Conservation (phyloP, 2,888 invertebrate species). For the Machimus rusticus region DNA sequence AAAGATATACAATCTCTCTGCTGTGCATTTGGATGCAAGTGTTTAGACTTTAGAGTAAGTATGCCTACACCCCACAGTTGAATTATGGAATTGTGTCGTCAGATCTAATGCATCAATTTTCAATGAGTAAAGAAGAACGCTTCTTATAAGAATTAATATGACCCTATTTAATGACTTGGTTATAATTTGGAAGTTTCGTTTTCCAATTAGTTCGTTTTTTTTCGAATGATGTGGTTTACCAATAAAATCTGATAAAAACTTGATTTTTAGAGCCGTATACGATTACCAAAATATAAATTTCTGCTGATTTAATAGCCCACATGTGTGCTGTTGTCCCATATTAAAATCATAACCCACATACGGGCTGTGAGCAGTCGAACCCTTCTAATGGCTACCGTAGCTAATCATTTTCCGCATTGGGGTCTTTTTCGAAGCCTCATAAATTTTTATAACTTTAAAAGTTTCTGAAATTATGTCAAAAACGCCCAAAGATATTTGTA, state of each 20-base stretch:
- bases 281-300: neutral
- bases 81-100: neutral
- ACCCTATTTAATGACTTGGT: neutral
- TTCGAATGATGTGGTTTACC: neutral
- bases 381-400: neutral
- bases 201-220: too few relatives aligned
- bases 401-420: neutral
- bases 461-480: neutral
- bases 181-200: neutral
- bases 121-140: too few relatives aligned
- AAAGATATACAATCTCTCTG: neutral
- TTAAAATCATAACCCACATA: neutral
- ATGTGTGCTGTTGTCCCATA: neutral
- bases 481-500: neutral
- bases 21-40: neutral
- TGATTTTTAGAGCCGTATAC: neutral
- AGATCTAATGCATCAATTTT: neutral
- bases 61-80: neutral
- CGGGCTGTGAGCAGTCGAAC: neutral
- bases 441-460: neutral
- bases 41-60: neutral
- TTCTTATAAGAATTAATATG: neutral
- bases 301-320: neutral
- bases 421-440: neutral
- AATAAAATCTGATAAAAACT: neutral